Evolutionary conservation across 1,140 invertebrate genomes (phyloP), one percentile per base, ranked within the genome.

Genomic region (Leptinotarsa undecemlineata): DNA sequence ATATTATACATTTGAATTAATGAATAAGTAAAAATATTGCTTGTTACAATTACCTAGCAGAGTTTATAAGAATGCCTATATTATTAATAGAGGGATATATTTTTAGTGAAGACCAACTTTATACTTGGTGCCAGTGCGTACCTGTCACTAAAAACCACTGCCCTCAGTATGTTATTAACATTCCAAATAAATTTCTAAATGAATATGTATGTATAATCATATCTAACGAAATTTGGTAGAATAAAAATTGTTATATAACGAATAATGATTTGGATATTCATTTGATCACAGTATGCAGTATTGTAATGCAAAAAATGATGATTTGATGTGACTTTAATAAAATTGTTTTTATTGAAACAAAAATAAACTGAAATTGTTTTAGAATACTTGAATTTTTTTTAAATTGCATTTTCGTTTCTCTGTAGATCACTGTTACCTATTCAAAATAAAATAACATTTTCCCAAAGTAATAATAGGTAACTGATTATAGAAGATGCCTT

Each of bases 161-260:
- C 74, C 57, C 68, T 75, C 74, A 62, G 33, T 70, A 42, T 68
- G 19, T 33, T 74, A 74, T 57, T 17, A 21, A 75, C 74, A 75
- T 75, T 75, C 68, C 74, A 64, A 71, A 48, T 70, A 47, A 68
- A 68, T 48, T 68, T 17, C 19, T 11, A n/a, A 48, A 68, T n/a
- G 47, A 61, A 75, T 71, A 71, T 74, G 61, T 67, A 62, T 74
- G 62, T 68, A 23, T 66, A 73, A 62, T 67, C 72, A 71, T 75
- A 68, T 75, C 68, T 75, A 75, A 75, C 74, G 74, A 75, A 75
- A 63, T 69, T 63, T 69, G 62, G 68, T 75, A 75, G 68, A 75
- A 75, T 75, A 74, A 74, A 68, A 61, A 75, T 60, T 62, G 33
- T 42, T 42, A 42, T 42, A 42, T 42, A 42, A 42, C 8, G 33